Evolutionary conservation across 1,140 invertebrate genomes (phyloP).

Genomic region (Nilaparvata lugens): DNA sequence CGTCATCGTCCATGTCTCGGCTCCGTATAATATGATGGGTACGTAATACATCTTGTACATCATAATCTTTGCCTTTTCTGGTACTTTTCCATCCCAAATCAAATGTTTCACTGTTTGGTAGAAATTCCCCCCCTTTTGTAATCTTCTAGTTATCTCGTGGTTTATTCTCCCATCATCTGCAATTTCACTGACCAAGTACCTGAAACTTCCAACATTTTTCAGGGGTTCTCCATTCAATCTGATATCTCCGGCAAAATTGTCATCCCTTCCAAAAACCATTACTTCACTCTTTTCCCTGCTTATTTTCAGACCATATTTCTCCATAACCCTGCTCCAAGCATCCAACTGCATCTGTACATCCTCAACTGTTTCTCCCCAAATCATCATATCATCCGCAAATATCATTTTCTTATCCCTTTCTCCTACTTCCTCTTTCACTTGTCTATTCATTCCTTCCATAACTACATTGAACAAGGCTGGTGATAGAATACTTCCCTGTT

Average conservation of each 20-base stretch:
- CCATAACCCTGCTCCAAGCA: not conserved
- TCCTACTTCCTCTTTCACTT: not conserved
- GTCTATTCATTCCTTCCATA: not conserved
- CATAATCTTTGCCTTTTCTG: not conserved
- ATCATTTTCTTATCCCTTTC: not conserved
- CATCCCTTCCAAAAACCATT: not conserved
- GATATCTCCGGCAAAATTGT: not conserved
- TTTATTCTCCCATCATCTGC: not conserved
- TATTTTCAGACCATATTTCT: not conserved
- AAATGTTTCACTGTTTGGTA: not conserved
- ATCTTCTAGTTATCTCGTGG: not conserved
- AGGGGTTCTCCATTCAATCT: not conserved
- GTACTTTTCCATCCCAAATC: not conserved
- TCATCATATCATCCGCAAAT: conserved; percentile 2
- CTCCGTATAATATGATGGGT: not conserved
- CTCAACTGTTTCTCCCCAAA: not conserved
- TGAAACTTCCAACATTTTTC: not conserved
- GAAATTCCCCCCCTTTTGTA: not conserved
- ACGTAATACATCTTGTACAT: not conserved
- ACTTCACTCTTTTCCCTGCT: not conserved
- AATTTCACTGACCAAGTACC: not conserved
- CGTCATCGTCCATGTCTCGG: not conserved
- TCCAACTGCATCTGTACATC: not conserved
- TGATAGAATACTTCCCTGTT: conserved; percentile 1
- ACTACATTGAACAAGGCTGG: not conserved